Conservation (phyloP, 2,888 invertebrate genomes). For the Conomelus anceps region DNA sequence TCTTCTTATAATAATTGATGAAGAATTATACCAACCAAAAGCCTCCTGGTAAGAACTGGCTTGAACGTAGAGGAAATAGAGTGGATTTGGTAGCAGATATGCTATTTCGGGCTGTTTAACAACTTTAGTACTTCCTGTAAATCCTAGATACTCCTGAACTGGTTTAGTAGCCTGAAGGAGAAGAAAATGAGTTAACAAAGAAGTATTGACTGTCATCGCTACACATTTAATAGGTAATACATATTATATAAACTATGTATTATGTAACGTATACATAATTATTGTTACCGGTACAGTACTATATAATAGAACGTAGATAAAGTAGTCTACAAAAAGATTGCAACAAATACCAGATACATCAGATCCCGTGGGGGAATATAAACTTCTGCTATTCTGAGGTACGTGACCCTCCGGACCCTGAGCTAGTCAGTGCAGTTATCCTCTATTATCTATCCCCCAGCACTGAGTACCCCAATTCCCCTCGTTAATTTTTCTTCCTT, state of each 20-base stretch:
- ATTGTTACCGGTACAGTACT: not conserved
- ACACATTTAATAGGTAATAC: not conserved
- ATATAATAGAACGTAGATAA: not conserved
- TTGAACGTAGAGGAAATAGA: slow-evolving; percentile 84
- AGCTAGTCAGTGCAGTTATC: no score
- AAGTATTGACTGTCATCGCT: not conserved
- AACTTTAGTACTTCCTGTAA: slow-evolving; percentile 27
- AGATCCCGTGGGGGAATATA: no score
- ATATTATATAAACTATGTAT: no score
- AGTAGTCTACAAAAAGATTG: no score
- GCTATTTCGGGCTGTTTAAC: slow-evolving; percentile 61
- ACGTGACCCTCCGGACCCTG: no score
- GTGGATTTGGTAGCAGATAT: slow-evolving; percentile 66
- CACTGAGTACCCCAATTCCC: no score
- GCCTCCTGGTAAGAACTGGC: slow-evolving; percentile 74
- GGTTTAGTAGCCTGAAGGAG: slow-evolving; percentile 69
- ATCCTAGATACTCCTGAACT: slow-evolving; percentile 76
- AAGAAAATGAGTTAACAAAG: not conserved
- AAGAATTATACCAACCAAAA: slow-evolving; percentile 46
- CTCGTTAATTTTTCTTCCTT: no score
- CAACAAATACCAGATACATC: no score
- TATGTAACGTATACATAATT: no score
- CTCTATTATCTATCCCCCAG: no score
- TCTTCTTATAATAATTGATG: not conserved
- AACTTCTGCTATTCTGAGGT: no score